phyloP scores from a whole-genome alignment of 2,113 vertebrate species.

The Toxotes jaculatrix region DNA sequence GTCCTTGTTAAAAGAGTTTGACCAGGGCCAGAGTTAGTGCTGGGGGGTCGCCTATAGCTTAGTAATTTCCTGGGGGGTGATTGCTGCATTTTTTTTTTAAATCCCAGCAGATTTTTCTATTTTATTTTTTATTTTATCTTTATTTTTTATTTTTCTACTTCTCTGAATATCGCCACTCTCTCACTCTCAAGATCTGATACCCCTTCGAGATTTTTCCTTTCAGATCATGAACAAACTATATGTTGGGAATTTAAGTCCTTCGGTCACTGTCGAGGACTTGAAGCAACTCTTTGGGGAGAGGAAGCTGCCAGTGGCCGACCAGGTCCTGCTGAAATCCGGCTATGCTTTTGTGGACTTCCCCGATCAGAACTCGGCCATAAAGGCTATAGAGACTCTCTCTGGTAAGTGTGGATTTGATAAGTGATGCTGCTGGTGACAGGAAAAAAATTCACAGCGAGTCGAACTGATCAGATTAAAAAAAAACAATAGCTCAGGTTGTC shows the following conservation, averaged over 20 bases:
- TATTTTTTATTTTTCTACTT: slow-evolving; percentile 65
- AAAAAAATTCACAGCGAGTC: slow-evolving; percentile 49
- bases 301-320: slow-evolving; percentile 91
- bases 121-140: slow-evolving; percentile 59
- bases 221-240: slow-evolving; percentile 97
- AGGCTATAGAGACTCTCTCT: slow-evolving; percentile 92
- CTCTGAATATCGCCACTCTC: slow-evolving; percentile 68
- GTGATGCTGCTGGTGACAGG: slow-evolving; percentile 71
- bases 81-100: slow-evolving; percentile 65
- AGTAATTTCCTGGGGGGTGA: slow-evolving; percentile 79
- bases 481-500: slow-evolving; percentile 41
- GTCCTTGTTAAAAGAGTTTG: slow-evolving; percentile 87
- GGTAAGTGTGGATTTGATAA: slow-evolving; percentile 86
- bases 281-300: slow-evolving; percentile 92
- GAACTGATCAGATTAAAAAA: slow-evolving; percentile 50
- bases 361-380: slow-evolving; percentile 95
- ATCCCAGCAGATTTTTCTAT: slow-evolving; percentile 60
- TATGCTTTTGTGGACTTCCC: slow-evolving; percentile 97
- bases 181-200: slow-evolving; percentile 68
- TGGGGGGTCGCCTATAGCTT: slow-evolving; percentile 83
- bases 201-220: slow-evolving; percentile 77
- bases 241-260: slow-evolving; percentile 95
- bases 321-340: slow-evolving; percentile 93
- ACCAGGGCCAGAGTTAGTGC: slow-evolving; percentile 86
- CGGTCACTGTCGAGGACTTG: slow-evolving; percentile 94